Evolutionary conservation across 2,113 vertebrate species (phyloP), one percentile per base, ranked within the genome.

Genomic region (Engraulis encrasicolus): DNA sequence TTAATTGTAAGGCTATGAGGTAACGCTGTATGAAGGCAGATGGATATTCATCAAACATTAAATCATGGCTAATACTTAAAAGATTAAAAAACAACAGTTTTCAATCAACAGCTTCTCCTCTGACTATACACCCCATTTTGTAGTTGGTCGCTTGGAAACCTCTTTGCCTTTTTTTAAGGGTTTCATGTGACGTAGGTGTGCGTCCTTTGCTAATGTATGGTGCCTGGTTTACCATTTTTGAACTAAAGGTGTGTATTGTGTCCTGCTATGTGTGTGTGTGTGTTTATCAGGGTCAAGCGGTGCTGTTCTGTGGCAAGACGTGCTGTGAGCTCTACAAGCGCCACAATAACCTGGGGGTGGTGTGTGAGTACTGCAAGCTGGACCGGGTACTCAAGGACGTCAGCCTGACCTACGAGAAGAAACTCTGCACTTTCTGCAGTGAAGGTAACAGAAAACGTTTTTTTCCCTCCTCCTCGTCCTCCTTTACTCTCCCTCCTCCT

Each of bases 301-400:
- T 96, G 85, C 93, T 97, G 90, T 99, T 99, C 86, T 99, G 98
- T 93, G 95, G 96, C 80, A 96, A 94, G 89, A 89, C 91, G 78
- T 99, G 98, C 93, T 96, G 95, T 78, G 96, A 98, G 79, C 94
- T 96, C 38, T 99, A 96, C 89, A 99, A 99, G 94, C 96, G 94
- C 91, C 96, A 96, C 86, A 94, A 95, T 84, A 95, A 95, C 58
- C 93, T 99, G 81, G 93, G 94, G 54, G 95, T 93, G 0, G 50
- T 93, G 82, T 99, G 98, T 78, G 97, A 97, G 89, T 95, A 94
- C 92, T 99, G 98, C 93, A 97, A 95, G 91, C 93, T 95, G 84
- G 97, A 99, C 83, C 99, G 97, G 85, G 95, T 98, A 80, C 66
- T 96, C 84, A 97, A 96, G 93, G 98, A 99, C 88, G 94, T 94